Evolutionary conservation across 2,113 vertebrate genomes (phyloP).

Genomic region (Rhadina sibilatrix): DNA sequence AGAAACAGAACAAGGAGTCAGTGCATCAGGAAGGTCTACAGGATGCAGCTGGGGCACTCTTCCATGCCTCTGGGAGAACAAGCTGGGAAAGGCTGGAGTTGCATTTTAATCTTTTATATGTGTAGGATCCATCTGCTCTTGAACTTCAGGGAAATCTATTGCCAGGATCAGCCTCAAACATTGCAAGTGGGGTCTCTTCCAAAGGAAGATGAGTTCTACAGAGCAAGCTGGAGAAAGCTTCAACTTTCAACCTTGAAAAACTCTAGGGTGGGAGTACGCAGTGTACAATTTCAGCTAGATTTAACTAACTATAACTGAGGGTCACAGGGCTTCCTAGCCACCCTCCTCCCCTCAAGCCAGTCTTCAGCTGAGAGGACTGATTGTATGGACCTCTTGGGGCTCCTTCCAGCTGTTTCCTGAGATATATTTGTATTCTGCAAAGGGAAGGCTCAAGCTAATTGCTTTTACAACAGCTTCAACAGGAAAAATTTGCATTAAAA

Average conservation of each 20-base stretch:
- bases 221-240: neutral
- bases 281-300: neutral
- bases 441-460: conserved; percentile 12
- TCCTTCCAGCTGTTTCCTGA: conserved; percentile 36
- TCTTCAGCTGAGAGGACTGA: conserved; percentile 27
- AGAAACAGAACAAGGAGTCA: conserved; percentile 16
- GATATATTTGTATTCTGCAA: conserved; percentile 20
- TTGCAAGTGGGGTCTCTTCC: neutral
- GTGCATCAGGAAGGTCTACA: neutral
- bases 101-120: neutral
- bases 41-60: neutral
- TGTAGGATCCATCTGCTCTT: neutral
- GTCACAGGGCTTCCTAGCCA: neutral
- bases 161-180: neutral
- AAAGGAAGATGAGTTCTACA: neutral
- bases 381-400: neutral
- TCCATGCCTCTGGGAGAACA: neutral
- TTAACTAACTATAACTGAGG: neutral
- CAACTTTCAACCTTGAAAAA: neutral
- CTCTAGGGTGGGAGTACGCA: neutral
- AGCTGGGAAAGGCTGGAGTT: neutral
- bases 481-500: conserved; percentile 26
- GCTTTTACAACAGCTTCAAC: conserved; percentile 3
- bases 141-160: neutral
- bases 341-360: neutral